Evolutionary conservation across 23 tunicate species (phyloP), one percentile per base, ranked within the genome.

Genomic region (Styela plicata): DNA sequence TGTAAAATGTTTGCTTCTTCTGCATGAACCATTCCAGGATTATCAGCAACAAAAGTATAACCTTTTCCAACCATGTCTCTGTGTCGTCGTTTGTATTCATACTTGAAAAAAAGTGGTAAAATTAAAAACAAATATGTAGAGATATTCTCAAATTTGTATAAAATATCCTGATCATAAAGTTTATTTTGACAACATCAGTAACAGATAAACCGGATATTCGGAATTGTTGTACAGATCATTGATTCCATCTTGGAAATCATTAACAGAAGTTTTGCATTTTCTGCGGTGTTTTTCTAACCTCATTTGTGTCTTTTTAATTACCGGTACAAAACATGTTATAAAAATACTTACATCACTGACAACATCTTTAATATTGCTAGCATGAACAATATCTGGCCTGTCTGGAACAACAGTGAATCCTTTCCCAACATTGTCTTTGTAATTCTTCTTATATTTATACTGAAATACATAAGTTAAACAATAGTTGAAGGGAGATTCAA

Each of bases 21-120:
- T 62, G 88, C 98, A 33, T 93, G 92, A 31, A 75, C 52, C 29
- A 85, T 92, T 30, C 74, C 31, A 16, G 98, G 98, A 33, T 67
- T 83, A 66, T 93, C 92, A 24, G 98, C 94, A 28, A 86, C 86
- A 37, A 93, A 93, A 0, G 98, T 93, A 86, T 93, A 93, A 2
- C 98, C 98, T 44, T 93, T 88, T 19, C 87, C 87, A 70, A 85
- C 63, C 89, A 84, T 85, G 35, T 87, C 92, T 23, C 98, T 83
- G 66, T 93, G 98, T 1, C 85, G 87, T 24, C 98, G 98, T 57
- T 85, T 93, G 89, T 93, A 93, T 36, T 93, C 98, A 71, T 93
- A 78, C 98, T 93, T 31, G 2, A 80, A 24, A 44, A 7, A 44
- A 5, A 65, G 16, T 23, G 7, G 62, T 1, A 0, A 24, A 26